Percentiles rank a stretch among this genome's conserved stretches.
Conservation (phyloP, 2,113 vertebrate species). For the Corydoras sp. region DNA sequence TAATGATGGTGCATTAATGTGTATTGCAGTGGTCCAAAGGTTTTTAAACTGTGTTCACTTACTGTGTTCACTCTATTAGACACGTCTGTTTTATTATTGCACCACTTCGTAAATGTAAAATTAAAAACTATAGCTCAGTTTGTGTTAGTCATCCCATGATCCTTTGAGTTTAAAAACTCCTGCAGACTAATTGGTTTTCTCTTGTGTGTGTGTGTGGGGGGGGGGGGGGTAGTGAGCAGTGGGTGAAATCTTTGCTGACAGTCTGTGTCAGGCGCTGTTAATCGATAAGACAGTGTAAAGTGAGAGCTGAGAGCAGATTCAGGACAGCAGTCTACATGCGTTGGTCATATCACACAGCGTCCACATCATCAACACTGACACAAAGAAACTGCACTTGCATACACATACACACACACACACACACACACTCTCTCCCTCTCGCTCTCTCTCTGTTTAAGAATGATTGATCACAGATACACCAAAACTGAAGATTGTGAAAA, state of each 20-base stretch:
- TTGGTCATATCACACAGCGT: constrained; percentile 92
- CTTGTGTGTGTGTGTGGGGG: constrained; percentile 15
- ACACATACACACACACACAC: background rate
- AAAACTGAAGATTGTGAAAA: too few relatives aligned
- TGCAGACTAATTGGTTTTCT: background rate
- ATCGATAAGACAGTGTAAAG: constrained; percentile 98
- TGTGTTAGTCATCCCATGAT: too few relatives aligned
- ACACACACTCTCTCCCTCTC: too few relatives aligned
- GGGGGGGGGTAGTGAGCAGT: constrained; percentile 61
- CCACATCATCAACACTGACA: constrained; percentile 77
- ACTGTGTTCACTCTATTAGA: too few relatives aligned
- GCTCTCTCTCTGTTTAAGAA: background rate
- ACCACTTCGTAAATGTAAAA: too few relatives aligned
- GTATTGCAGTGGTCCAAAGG: too few relatives aligned
- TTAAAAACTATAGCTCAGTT: too few relatives aligned
- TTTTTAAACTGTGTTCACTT: too few relatives aligned
- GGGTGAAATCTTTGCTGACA: constrained; percentile 94
- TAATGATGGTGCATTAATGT: too few relatives aligned
- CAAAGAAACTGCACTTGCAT: constrained; percentile 2
- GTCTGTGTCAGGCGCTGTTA: constrained; percentile 78
- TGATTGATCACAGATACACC: too few relatives aligned
- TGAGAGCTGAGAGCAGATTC: constrained; percentile 80
- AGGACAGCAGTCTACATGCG: constrained; percentile 97
- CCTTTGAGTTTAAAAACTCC: too few relatives aligned
- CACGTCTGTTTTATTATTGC: too few relatives aligned